Evolutionary conservation across 2,888 invertebrate genomes (phyloP).

Genomic region (Cephus pulcher): DNA sequence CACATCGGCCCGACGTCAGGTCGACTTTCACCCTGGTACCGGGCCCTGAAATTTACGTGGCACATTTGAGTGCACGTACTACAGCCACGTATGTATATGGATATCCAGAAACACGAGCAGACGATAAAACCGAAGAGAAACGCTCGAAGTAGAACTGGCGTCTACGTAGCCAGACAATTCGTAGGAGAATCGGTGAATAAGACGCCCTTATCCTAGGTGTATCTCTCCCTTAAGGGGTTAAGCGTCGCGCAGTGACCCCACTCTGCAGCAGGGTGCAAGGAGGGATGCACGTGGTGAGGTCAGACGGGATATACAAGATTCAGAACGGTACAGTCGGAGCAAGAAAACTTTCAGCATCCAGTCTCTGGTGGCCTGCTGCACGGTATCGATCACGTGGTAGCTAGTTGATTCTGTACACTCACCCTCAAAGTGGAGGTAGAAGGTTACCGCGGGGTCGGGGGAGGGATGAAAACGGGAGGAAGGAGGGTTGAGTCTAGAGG

Average conservation of each 20-base stretch:
- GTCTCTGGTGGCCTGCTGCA: conserved; percentile 11
- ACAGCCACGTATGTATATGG: background rate
- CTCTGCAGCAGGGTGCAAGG: background rate
- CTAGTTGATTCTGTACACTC: conserved; percentile 21
- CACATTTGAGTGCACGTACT: background rate
- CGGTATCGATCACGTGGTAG: conserved; percentile 35
- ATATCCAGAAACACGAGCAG: background rate
- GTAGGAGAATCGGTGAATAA: background rate
- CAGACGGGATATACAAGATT: conserved; percentile 7
- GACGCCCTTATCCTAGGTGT: background rate
- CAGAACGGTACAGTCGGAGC: conserved; percentile 9
- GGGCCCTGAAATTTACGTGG: background rate
- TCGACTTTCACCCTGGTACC: background rate
- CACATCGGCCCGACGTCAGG: background rate
- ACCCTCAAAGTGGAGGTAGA: background rate
- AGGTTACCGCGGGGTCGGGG: background rate
- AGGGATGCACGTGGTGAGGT: conserved; percentile 7
- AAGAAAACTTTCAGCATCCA: conserved; percentile 6
- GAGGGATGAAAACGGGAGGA: background rate
- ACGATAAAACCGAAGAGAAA: background rate
- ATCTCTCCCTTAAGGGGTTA: conserved; percentile 6
- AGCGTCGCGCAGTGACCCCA: conserved; percentile 7
- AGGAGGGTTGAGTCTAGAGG: background rate
- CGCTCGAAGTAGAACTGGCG: background rate
- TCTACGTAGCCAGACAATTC: background rate